Conservation (phyloP, 1,140 invertebrate species). For the Steinernema khuongi region DNA sequence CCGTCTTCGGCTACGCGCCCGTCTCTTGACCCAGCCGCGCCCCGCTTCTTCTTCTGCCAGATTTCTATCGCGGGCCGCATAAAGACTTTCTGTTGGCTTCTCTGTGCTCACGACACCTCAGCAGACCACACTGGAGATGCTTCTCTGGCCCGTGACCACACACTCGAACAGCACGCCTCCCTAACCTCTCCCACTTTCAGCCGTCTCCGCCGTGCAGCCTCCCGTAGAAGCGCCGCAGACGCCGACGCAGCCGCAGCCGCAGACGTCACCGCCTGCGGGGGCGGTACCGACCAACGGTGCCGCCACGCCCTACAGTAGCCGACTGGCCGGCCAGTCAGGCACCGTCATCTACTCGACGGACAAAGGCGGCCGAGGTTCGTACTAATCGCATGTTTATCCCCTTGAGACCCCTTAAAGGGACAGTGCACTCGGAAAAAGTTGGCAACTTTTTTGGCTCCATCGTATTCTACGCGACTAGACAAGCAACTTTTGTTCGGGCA, state of each 20-base stretch:
- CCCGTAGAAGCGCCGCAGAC: not conserved
- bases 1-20: slow-evolving; percentile 3
- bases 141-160: not conserved
- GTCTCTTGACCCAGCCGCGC: not conserved
- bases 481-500: too few species aligned
- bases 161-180: not conserved
- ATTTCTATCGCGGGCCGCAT: slow-evolving; percentile 12
- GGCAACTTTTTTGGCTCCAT: too few species aligned
- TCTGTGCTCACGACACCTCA: not conserved
- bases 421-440: too few species aligned
- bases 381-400: slow-evolving; percentile 18
- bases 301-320: slow-evolving; percentile 28
- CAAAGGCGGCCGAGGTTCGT: slow-evolving; percentile 39
- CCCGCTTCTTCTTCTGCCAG: not conserved
- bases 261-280: not conserved
- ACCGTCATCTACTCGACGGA: slow-evolving; percentile 46
- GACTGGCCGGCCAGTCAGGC: slow-evolving; percentile 24
- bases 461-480: too few species aligned
- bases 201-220: not conserved
- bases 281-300: not conserved
- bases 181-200: not conserved
- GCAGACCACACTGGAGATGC: not conserved
- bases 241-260: slow-evolving; percentile 5
- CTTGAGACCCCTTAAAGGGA: too few species aligned
- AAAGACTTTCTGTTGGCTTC: slow-evolving; percentile 1